Evolutionary conservation across 2,797 vertebrate species (phyloP).

Genomic region (Melanitta fusca): DNA sequence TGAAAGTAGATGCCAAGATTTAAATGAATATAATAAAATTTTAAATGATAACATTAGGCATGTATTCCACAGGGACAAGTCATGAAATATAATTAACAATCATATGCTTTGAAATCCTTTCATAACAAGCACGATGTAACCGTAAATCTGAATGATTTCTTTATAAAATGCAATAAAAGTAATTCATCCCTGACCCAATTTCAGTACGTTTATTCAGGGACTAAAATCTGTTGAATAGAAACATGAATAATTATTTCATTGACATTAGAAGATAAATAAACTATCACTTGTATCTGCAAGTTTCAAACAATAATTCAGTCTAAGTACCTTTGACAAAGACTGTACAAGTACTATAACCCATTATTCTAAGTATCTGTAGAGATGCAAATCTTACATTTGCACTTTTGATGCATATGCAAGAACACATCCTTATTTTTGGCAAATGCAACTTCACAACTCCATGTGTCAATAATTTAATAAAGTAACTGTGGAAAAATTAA

Average conservation of each 20-base stretch:
- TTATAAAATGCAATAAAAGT: not conserved
- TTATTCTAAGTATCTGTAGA: not conserved
- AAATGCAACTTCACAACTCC: not conserved
- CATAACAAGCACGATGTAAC: not conserved
- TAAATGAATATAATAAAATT: not conserved
- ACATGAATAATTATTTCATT: not conserved
- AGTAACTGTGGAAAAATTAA: not conserved
- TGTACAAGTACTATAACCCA: not conserved
- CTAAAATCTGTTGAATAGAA: not conserved
- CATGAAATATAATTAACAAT: slow-evolving; percentile 47
- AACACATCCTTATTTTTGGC: not conserved
- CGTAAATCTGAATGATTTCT: slow-evolving; percentile 34
- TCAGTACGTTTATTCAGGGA: not conserved
- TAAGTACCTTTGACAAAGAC: not conserved
- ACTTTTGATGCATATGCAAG: not conserved
- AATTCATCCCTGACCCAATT: slow-evolving; percentile 4
- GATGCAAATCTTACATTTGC: rapidly evolving
- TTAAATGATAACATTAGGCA: not conserved
- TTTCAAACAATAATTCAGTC: not conserved
- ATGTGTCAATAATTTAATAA: not conserved
- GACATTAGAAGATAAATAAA: not conserved
- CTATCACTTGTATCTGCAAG: not conserved
- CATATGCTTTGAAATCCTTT: slow-evolving; percentile 20
- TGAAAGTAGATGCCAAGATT: not conserved
- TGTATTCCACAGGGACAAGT: not conserved